Evolutionary conservation across 2,888 invertebrate genomes (phyloP).

Genomic region (Pristionchus maxplancki): DNA sequence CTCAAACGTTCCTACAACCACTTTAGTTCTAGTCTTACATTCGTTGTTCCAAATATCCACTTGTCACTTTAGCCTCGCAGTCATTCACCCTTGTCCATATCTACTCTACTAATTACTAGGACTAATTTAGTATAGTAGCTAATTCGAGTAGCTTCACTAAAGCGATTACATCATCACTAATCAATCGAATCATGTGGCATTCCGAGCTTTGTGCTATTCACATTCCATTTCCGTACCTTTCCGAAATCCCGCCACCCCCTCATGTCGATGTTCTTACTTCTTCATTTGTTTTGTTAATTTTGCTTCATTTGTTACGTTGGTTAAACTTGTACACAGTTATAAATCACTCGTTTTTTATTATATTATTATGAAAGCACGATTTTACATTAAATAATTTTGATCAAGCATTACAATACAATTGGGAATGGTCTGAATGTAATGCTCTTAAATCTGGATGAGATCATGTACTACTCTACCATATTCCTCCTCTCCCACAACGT

Average conservation of each 20-base stretch:
- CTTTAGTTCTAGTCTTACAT: not conserved
- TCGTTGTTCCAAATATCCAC: not conserved
- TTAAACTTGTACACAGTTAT: not conserved
- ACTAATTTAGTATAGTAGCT: not conserved
- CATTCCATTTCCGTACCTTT: not conserved
- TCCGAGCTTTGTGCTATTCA: not conserved
- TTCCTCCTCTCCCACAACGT: not conserved
- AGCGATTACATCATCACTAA: not conserved
- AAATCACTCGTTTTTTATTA: not conserved
- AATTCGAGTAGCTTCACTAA: not conserved
- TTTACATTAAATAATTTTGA: not conserved
- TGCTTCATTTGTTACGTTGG: not conserved
- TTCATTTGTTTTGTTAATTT: not conserved
- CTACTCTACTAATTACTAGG: not conserved
- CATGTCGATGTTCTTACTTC: not conserved
- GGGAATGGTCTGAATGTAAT: not conserved
- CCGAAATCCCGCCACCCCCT: not conserved
- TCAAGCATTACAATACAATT: not conserved
- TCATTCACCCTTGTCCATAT: not conserved
- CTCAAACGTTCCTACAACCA: not conserved
- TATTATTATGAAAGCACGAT: not conserved
- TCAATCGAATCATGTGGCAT: not conserved
- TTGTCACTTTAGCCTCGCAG: not conserved
- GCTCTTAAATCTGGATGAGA: not conserved
- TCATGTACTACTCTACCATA: conserved; percentile 25